These are phyloP conservation scores for Elgaria multicarinata DNA, from an alignment of 2,113 vertebrate genomes.

Conservation along the genomic window DNA sequence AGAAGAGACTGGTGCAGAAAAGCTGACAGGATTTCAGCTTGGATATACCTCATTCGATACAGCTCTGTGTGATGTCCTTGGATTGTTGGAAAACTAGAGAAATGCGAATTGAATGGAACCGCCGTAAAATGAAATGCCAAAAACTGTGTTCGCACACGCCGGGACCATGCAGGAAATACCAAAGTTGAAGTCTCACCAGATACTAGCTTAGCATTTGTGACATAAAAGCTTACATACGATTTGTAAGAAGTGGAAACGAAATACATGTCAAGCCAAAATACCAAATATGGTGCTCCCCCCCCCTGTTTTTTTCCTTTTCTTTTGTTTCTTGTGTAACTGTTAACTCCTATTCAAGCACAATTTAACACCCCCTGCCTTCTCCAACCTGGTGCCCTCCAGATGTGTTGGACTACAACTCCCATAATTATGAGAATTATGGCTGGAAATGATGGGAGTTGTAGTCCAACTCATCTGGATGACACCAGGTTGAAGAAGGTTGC, in stretches of 20 bases:
- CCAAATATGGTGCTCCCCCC: conserved; percentile 15
- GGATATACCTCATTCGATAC: not conserved
- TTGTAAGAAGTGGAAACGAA: fast-evolving
- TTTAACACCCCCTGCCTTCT: not conserved
- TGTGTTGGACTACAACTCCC: no score
- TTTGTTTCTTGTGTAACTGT: not conserved
- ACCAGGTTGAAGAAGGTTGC: no score
- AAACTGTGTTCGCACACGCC: not conserved
- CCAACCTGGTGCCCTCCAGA: no score
- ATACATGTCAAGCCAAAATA: not conserved
- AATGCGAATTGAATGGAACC: not conserved
- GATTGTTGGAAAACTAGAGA: conserved; percentile 16
- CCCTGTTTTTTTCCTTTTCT: no score
- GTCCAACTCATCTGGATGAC: no score
- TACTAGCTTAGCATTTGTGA: not conserved
- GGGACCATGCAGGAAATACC: conserved; percentile 5
- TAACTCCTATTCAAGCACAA: not conserved
- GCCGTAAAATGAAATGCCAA: conserved; percentile 37
- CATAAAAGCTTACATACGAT: fast-evolving
- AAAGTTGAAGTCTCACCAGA: not conserved
- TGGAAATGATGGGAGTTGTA: no score
- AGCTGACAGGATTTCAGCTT: not conserved
- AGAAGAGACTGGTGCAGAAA: conserved; percentile 16
- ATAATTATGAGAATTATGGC: no score
- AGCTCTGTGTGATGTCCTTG: conserved; percentile 17